Base-by-base conservation (phyloP, 2,888 invertebrate species). In the Congeria kusceri region DNA sequence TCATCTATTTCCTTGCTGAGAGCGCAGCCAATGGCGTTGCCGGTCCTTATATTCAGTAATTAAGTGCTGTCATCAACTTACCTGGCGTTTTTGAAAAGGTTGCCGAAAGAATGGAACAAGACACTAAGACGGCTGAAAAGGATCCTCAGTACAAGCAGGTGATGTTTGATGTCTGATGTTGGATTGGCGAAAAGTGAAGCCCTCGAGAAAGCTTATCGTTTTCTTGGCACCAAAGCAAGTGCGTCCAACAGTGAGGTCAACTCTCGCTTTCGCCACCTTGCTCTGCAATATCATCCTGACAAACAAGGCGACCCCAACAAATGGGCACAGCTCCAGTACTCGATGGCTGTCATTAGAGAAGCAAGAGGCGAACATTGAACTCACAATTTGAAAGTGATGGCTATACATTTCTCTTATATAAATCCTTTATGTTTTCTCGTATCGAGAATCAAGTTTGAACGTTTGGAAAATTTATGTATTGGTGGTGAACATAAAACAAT, bases 281-380 rank as follows among this genome's bases (percentile, higher is more conserved):
- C 63, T 23, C 46, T 63, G 2, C 44, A 23, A 20, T 63, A 46
- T 25, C 63, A 63, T 46, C 63, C 63, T 7, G 63, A 63, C 46
- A 63, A 63, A 27, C 44, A 46, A 5, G 63, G 63, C 3, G 63
- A 63, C 20, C 11, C n/a, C 5, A 9, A 44, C 11, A 39, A 46
- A 15, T 63, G 63, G 63, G 44, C 63, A 7, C 9, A 25, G 15
- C 63, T 63, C 18, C 63, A 63, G 39, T 63, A 63, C 44, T 39
- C 63, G 20, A 63, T 63, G 44, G 63, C 44, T 7, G 25, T 63
- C 13, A 46, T 63, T 7, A n/a, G 46, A 39, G 63, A 63, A 20
- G 63, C 63, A 7, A 39, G 63, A 25, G 63, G 46, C 9, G 63
- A 63, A 46, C 44, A 32, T 18, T n/a, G n/a, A n/a, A n/a, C n/a